These are phyloP conservation scores for Leistus spinibarbis DNA, from an alignment of 2,888 invertebrate species.

Conservation along the genomic window DNA sequence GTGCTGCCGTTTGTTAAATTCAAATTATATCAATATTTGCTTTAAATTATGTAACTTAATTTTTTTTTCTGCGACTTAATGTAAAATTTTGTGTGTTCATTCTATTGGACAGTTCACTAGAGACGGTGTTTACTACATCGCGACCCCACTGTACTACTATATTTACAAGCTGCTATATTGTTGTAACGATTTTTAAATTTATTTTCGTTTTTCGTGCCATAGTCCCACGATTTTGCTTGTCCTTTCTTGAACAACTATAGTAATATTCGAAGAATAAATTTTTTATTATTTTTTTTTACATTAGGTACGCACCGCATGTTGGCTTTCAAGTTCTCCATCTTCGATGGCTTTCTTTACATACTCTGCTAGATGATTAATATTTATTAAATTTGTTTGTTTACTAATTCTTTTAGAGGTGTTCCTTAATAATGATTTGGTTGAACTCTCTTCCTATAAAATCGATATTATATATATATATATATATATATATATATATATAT, in stretches of 20 bases:
- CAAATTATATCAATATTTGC: too few species aligned
- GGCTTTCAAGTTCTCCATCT: conserved; percentile 50
- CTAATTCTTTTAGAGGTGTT: neutral
- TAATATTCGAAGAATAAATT: too few species aligned
- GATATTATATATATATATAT: neutral
- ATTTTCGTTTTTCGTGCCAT: conserved; percentile 55
- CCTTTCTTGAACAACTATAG: conserved; percentile 56
- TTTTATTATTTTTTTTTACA: too few species aligned
- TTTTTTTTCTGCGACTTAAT: too few species aligned
- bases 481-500: too few species aligned
- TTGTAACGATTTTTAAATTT: conserved; percentile 58
- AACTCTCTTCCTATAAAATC: neutral
- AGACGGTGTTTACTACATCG: too few species aligned
- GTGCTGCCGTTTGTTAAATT: too few species aligned
- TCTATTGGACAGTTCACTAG: too few species aligned
- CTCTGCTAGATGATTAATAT: conserved; percentile 52
- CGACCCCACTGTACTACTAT: too few species aligned
- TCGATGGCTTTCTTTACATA: conserved; percentile 53
- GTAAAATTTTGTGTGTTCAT: too few species aligned
- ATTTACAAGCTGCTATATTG: conserved; percentile 59
- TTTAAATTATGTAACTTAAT: too few species aligned
- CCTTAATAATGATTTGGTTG: neutral
- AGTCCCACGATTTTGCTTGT: conserved; percentile 53
- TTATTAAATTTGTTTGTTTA: conserved; percentile 44
- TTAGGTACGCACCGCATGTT: conserved; percentile 49